phyloP scores from a whole-genome alignment of 1,140 invertebrate genomes.

The Calycopis cecrops region DNA sequence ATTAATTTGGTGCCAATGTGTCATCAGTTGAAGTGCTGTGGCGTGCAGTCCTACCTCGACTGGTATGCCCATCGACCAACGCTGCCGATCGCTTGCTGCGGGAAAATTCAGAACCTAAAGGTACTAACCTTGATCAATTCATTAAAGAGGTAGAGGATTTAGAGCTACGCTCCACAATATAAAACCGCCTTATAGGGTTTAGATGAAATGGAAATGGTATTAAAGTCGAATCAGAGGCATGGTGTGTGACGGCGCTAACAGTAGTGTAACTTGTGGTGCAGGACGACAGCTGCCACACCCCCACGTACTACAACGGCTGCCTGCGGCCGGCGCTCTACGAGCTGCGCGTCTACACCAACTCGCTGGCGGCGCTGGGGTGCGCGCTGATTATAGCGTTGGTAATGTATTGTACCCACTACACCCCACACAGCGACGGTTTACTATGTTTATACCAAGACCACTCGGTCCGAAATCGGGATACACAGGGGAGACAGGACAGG shows the following conservation, averaged over 20 bases:
- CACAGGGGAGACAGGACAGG: no score
- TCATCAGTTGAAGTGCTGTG: conserved; percentile 52
- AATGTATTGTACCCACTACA: conserved; percentile 15
- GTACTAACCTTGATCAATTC: conserved; percentile 43
- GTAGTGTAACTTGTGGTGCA: conserved; percentile 29
- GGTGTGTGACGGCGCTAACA: no score
- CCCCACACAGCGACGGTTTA: no score
- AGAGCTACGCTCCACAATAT: no score
- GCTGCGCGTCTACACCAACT: conserved; percentile 44
- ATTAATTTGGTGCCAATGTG: conserved; percentile 3
- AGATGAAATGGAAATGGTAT: no score
- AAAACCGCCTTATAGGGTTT: no score
- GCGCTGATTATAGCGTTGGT: conserved; percentile 54
- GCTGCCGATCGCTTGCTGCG: conserved; percentile 51
- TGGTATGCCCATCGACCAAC: conserved; percentile 44
- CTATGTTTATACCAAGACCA: no score
- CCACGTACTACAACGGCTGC: conserved; percentile 39
- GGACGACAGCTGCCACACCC: conserved; percentile 32
- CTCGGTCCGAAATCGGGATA: no score
- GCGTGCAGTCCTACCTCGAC: conserved; percentile 45
- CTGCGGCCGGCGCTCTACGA: conserved; percentile 41
- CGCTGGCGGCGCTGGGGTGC: conserved; percentile 40
- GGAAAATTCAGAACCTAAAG: conserved; percentile 31
- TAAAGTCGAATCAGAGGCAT: no score
- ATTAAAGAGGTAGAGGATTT: background rate